Conservation (phyloP, 2,888 invertebrate species). For the Blastobasis lacticolella region DNA sequence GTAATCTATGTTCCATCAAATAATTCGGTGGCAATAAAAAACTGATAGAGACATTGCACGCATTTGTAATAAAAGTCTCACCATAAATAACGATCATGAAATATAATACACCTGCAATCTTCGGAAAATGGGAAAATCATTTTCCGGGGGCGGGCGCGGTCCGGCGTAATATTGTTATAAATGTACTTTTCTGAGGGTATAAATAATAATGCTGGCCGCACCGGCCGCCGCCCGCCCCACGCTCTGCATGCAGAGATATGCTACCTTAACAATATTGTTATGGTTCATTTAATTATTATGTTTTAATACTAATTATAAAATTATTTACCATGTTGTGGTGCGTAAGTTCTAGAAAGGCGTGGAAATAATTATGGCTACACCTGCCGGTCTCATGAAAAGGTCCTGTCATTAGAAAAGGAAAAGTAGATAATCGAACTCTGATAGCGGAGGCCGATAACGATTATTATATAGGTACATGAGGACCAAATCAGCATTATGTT, state of each 20-base stretch:
- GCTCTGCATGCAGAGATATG: conserved; percentile 13
- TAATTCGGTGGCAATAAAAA: conserved; percentile 65
- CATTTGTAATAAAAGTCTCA: conserved; percentile 73
- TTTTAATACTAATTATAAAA: too few species aligned
- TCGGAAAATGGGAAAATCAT: conserved; percentile 73
- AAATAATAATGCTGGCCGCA: conserved; percentile 67
- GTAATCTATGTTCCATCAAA: conserved; percentile 62
- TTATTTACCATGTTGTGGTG: too few species aligned
- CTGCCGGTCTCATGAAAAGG: too few species aligned
- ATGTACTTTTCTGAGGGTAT: conserved; percentile 69
- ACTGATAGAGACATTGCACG: conserved; percentile 73
- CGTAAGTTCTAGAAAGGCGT: too few species aligned
- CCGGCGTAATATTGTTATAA: conserved; percentile 73
- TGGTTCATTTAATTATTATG: too few species aligned
- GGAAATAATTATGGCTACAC: too few species aligned
- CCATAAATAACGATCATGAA: conserved; percentile 74
- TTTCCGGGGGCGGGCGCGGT: conserved; percentile 71
- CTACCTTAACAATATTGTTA: too few species aligned
- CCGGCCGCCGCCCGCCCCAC: conserved; percentile 26
- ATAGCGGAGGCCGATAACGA: too few species aligned
- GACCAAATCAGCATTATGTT: too few species aligned
- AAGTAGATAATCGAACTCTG: too few species aligned
- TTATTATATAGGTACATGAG: too few species aligned
- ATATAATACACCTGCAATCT: conserved; percentile 75
- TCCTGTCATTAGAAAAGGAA: too few species aligned